Conservation (phyloP, 2,797 vertebrate species). For the Tiaroga cobitis region DNA sequence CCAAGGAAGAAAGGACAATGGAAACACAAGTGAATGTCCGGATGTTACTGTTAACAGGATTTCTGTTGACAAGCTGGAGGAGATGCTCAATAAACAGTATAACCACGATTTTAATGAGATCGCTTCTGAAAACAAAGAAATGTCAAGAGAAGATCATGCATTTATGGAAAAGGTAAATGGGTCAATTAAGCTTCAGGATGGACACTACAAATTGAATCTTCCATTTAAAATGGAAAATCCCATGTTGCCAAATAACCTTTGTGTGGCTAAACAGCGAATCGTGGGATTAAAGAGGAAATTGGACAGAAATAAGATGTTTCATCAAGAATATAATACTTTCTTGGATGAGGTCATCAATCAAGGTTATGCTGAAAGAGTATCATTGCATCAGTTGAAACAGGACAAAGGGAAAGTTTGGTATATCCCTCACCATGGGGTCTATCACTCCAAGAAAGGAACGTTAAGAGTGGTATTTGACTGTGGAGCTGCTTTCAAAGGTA, state of each 20-base stretch:
- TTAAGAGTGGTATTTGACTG: background rate
- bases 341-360: background rate
- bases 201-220: conserved; percentile 1
- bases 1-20: no score
- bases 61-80: conserved; percentile 29
- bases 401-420: no score
- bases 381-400: background rate
- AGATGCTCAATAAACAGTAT: conserved; percentile 44
- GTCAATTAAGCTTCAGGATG: conserved; percentile 14
- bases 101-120: conserved; percentile 44
- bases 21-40: no score
- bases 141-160: conserved; percentile 42
- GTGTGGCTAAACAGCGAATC: background rate
- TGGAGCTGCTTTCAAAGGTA: background rate
- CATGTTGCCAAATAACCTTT: background rate
- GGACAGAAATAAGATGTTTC: background rate
- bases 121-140: conserved; percentile 29
- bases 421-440: no score
- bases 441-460: background rate
- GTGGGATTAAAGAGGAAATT: background rate
- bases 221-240: background rate
- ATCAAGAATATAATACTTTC: no score
- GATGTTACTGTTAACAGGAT: conserved; percentile 34
- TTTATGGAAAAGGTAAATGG: conserved; percentile 35
- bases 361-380: background rate